Conservation (phyloP, 2,888 invertebrate genomes). For the Agrilus mali region DNA sequence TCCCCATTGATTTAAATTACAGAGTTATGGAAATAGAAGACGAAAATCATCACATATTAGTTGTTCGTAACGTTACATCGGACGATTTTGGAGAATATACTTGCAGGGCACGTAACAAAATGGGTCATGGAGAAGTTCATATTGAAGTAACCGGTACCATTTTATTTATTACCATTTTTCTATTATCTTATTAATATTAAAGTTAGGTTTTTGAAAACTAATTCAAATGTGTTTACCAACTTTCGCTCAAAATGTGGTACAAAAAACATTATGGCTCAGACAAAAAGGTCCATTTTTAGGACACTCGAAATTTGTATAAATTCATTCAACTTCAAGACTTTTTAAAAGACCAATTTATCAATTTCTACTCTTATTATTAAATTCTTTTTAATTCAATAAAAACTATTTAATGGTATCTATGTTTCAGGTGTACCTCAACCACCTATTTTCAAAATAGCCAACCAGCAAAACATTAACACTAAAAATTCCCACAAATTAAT, state of each 20-base stretch:
- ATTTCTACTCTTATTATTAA: too few species aligned
- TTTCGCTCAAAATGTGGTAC: too few species aligned
- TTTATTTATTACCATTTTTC: background rate
- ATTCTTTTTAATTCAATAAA: background rate
- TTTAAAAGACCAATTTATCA: too few species aligned
- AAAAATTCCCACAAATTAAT: constrained; percentile 53
- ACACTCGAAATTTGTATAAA: too few species aligned
- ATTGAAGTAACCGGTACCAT: constrained; percentile 53
- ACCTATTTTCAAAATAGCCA: constrained; percentile 50
- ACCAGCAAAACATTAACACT: constrained; percentile 36
- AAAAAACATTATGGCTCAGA: too few species aligned
- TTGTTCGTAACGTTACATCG: constrained; percentile 53
- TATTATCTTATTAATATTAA: background rate
- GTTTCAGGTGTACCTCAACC: constrained; percentile 51
- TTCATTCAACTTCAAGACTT: too few species aligned
- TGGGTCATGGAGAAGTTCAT: constrained; percentile 56
- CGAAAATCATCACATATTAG: constrained; percentile 46
- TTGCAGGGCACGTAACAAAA: constrained; percentile 61
- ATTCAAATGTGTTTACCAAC: too few species aligned
- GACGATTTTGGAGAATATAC: constrained; percentile 67
- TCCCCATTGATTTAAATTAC: constrained; percentile 37
- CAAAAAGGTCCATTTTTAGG: too few species aligned
- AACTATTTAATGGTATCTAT: constrained; percentile 3
- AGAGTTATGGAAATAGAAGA: constrained; percentile 35
- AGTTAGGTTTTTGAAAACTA: too few species aligned